Conservation (phyloP, 2,113 vertebrate genomes). For the Tonatia bakeri region DNA sequence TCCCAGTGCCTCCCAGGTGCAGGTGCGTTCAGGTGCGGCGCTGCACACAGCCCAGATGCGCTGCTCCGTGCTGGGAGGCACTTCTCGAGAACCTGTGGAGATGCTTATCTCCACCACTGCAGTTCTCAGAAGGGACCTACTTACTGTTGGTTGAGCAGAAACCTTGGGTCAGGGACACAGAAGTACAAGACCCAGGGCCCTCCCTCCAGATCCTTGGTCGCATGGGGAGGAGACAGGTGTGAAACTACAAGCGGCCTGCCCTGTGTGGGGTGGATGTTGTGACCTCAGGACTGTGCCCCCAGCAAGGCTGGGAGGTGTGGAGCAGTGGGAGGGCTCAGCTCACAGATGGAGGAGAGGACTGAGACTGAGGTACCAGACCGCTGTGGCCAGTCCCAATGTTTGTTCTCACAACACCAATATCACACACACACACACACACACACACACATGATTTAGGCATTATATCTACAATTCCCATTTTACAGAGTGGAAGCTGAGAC, state of each 20-base stretch:
- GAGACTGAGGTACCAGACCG: neutral
- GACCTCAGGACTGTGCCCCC: neutral
- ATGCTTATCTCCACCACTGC: conserved; percentile 62
- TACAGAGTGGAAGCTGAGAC: neutral
- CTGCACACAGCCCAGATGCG: neutral
- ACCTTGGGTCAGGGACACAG: neutral
- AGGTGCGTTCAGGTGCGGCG: neutral
- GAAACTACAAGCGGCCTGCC: neutral
- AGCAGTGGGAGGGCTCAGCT: neutral
- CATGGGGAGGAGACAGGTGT: neutral
- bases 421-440: neutral
- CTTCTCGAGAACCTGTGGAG: conserved; percentile 58
- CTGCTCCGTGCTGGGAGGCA: neutral
- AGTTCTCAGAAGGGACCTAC: conserved; percentile 64
- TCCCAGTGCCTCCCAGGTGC: conserved; percentile 3
- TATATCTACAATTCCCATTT: neutral
- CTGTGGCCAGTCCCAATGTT: neutral
- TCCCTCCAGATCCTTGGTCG: neutral
- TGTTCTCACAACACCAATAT: neutral
- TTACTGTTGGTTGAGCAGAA: neutral
- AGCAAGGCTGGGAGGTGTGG: neutral
- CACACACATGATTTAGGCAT: neutral
- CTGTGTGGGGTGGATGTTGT: fast-evolving
- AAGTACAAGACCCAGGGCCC: neutral
- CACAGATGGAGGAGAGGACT: neutral